These are phyloP conservation scores for Bimastos eiseni DNA, from an alignment of 2,888 invertebrate species.

Conservation along the genomic window DNA sequence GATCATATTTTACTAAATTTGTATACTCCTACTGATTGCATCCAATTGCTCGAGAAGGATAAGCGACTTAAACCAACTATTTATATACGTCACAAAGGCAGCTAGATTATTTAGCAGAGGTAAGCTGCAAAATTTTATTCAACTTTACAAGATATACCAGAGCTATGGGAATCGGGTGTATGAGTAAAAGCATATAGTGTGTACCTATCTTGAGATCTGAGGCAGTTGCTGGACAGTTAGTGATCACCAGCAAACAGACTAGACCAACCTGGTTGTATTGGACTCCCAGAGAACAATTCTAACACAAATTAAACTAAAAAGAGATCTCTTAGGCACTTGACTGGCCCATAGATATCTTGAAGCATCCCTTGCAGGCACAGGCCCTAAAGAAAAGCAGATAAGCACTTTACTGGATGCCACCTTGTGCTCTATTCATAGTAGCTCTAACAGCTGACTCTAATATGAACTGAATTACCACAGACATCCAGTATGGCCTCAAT, in stretches of 20 bases:
- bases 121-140: background rate
- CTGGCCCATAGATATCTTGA: background rate
- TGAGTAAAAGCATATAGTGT: background rate
- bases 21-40: no score
- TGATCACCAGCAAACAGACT: background rate
- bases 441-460: background rate
- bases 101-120: background rate
- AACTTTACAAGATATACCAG: background rate
- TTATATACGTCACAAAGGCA: no score
- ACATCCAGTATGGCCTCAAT: background rate
- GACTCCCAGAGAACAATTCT: background rate
- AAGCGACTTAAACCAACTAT: no score
- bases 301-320: background rate
- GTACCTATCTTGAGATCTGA: background rate
- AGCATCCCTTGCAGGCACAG: background rate
- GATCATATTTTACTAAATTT: no score
- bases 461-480: background rate
- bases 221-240: background rate
- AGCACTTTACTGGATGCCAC: background rate
- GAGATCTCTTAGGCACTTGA: background rate
- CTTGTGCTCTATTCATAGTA: background rate
- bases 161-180: background rate
- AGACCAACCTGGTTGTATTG: background rate
- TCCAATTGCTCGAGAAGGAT: no score
- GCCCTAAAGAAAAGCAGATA: background rate